A percentile compares a stretch with the other conserved stretches of the same genome.
phyloP scores from a whole-genome alignment of 2,888 invertebrate genomes.

The Patella caerulea region DNA sequence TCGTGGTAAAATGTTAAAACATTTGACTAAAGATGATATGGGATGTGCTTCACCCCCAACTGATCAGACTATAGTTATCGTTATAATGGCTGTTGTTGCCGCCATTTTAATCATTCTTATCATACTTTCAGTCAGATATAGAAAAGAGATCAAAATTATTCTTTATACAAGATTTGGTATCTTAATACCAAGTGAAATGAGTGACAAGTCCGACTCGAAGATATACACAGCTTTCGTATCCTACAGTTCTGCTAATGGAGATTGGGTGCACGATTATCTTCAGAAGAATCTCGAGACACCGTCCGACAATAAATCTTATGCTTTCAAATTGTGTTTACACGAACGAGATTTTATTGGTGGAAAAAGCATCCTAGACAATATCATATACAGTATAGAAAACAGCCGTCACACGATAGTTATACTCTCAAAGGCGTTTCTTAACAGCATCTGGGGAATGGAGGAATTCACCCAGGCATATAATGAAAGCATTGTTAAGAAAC shows the following conservation, averaged over 20 bases:
- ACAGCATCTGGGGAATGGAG: constrained; percentile 59
- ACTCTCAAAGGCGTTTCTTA: constrained; percentile 89
- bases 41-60: constrained; percentile 18
- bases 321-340: constrained; percentile 55
- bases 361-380: constrained; percentile 82
- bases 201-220: constrained; percentile 15
- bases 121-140: constrained; percentile 24
- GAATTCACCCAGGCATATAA: background rate
- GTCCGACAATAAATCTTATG: constrained; percentile 62
- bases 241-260: constrained; percentile 90
- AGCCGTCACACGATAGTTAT: constrained; percentile 89
- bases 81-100: constrained; percentile 23
- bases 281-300: constrained; percentile 86
- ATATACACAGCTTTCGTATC: constrained; percentile 89
- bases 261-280: constrained; percentile 86
- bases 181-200: constrained; percentile 47
- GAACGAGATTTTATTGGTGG: constrained; percentile 58
- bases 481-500: background rate
- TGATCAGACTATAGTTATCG: background rate
- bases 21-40: constrained; percentile 28
- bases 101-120: constrained; percentile 26
- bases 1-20: constrained; percentile 28
- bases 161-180: constrained; percentile 58
- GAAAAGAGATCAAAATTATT: constrained; percentile 47
- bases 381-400: constrained; percentile 89